Percentiles rank a stretch among this genome's conserved stretches.
phyloP scores from a whole-genome alignment of 2,888 invertebrate genomes.

The Steinernema hermaphroditum region DNA sequence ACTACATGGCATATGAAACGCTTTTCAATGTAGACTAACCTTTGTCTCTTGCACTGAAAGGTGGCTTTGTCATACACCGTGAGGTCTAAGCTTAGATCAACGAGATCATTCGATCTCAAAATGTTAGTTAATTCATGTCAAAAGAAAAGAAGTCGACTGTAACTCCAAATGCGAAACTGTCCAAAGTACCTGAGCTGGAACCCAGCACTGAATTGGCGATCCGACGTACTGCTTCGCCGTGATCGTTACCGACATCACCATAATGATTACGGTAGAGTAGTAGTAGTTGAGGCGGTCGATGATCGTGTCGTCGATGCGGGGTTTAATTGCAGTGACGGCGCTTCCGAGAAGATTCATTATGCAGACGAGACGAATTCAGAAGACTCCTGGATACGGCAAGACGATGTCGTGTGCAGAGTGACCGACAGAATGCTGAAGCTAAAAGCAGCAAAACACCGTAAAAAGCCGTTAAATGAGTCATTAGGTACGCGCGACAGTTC shows the following conservation, averaged over 20 bases:
- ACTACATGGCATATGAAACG: too few relatives aligned
- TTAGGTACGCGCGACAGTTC: not conserved
- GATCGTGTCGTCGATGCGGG: slow-evolving; percentile 48
- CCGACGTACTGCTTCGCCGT: slow-evolving; percentile 64
- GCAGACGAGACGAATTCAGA: not conserved
- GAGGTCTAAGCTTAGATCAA: too few relatives aligned
- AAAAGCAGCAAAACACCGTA: slow-evolving; percentile 26
- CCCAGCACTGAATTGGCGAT: slow-evolving; percentile 65
- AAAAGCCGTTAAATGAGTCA: slow-evolving; percentile 29
- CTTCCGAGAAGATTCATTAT: slow-evolving; percentile 50
- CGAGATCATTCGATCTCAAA: too few relatives aligned
- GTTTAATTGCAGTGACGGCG: slow-evolving; percentile 53
- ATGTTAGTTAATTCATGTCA: too few relatives aligned
- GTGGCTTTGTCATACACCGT: too few relatives aligned
- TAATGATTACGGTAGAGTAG: slow-evolving; percentile 61
- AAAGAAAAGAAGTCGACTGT: too few relatives aligned
- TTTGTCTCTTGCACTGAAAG: too few relatives aligned
- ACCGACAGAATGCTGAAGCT: slow-evolving; percentile 1
- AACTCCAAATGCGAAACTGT: too few relatives aligned
- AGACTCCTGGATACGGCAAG: not conserved
- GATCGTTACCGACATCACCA: slow-evolving; percentile 43
- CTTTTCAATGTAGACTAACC: too few relatives aligned
- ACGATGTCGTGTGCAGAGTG: not conserved
- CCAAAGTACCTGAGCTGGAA: slow-evolving; percentile 60
- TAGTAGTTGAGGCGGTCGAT: slow-evolving; percentile 58